phyloP scores from a whole-genome alignment of 2,797 vertebrate genomes.

The Xenops minutus region DNA sequence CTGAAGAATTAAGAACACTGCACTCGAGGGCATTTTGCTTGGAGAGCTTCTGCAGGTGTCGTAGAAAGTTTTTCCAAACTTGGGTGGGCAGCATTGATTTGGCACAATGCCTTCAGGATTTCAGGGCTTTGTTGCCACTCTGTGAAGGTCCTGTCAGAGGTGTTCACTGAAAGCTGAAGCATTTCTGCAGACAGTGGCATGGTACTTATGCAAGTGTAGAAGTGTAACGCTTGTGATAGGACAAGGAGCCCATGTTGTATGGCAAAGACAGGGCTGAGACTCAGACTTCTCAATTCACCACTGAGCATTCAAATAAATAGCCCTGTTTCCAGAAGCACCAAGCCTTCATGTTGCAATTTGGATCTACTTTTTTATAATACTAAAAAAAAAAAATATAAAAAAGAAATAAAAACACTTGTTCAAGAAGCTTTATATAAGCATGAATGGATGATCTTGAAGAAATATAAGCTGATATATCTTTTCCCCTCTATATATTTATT shows the following conservation, averaged over 20 bases:
- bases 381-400: not conserved
- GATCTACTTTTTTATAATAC: not conserved
- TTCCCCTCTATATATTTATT: not conserved
- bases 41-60: not conserved
- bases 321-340: not conserved
- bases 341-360: not conserved
- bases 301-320: not conserved
- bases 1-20: not conserved
- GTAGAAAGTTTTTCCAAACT: not conserved
- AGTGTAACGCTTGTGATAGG: not conserved
- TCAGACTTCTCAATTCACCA: not conserved
- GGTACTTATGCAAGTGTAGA: not conserved
- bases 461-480: not conserved
- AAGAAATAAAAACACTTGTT: not conserved
- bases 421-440: not conserved
- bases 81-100: rapidly evolving
- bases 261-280: not conserved
- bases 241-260: not conserved
- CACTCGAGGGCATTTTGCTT: not conserved
- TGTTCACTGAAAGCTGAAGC: not conserved
- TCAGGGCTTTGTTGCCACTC: not conserved
- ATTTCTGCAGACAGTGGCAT: not conserved
- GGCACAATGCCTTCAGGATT: not conserved
- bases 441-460: not conserved
- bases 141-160: not conserved